Base-by-base conservation (phyloP, 2,113 vertebrate species). In the Poeciliopsis occidentalis region DNA sequence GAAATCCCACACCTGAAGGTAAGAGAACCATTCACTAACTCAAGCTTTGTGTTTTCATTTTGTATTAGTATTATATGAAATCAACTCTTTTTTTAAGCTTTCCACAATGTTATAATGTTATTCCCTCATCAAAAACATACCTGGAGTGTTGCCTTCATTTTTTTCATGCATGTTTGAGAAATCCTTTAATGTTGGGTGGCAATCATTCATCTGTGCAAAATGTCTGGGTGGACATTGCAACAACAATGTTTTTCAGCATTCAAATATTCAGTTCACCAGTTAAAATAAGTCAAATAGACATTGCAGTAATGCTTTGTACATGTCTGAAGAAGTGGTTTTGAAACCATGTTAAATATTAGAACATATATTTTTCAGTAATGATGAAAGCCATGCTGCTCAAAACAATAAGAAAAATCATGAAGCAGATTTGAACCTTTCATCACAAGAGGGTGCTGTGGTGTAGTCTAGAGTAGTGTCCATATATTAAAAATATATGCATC, bases 1-100 rank as follows among this genome's bases (percentile, higher is more conserved):
- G 96, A 69, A 96, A 94, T 76, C 98, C 98, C 84, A 88, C 90
- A 71, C 86, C 95, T 86, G 98, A 99, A 11, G 98, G 98, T 98
- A 88, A 92, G 80, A 79, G 30, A 12, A 2, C 1, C 5, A 7
- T 34, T 66, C 26, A 63, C 4, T 13, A 4, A 62, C 12, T 11
- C 34, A 5, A 15, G 8, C 5, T 37, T 8, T 47, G 8, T n/a
- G 44, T 69, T 15, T 60, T 51, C 37, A 19, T n/a, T n/a, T 39
- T 2, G 12, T 12, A 39, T 11, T 4, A 34, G 22, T 24, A 19
- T 34, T 24, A 32, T 12, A 12, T 13, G 10, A 41, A 41, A 41
- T 41, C 39, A 15, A 15, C 39, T 41, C 12, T 15, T 15, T 41
- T 41, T 41, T 41, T 3, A 41, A 27, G 39, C 39, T 41, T 41